Conservation (phyloP, 2,888 invertebrate genomes). For the Allolobophora icterica region DNA sequence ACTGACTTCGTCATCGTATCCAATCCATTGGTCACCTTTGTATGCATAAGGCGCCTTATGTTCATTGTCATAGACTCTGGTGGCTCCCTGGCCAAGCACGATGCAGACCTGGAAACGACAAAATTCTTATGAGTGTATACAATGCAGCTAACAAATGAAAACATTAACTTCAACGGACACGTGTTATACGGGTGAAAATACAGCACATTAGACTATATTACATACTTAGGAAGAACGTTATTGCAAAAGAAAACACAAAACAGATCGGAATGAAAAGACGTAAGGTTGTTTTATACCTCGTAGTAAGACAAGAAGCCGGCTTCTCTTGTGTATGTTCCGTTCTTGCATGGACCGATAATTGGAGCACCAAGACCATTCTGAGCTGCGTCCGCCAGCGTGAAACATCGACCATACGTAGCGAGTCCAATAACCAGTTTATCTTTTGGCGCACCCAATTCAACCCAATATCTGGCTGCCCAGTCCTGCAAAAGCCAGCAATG, state of each 20-base stretch:
- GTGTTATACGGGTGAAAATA: no score
- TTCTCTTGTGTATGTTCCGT: conserved; percentile 55
- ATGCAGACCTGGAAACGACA: not conserved
- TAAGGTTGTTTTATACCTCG: conserved; percentile 51
- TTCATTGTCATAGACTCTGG: not conserved
- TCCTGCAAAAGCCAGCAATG: conserved; percentile 35
- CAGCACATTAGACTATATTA: no score
- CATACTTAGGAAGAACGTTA: no score
- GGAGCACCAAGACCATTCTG: conserved; percentile 53
- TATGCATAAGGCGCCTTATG: conserved; percentile 72
- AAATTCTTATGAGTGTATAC: no score
- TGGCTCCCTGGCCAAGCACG: not conserved
- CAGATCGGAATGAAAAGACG: no score
- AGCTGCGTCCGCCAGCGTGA: conserved; percentile 50
- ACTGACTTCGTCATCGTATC: conserved; percentile 55
- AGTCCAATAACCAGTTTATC: conserved; percentile 57
- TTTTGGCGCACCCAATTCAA: conserved; percentile 52
- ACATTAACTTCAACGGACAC: no score
- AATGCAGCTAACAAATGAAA: no score
- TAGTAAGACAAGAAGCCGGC: conserved; percentile 58
- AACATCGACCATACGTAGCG: conserved; percentile 56
- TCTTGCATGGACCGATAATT: conserved; percentile 49
- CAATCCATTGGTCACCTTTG: conserved; percentile 55
- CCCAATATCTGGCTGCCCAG: conserved; percentile 55
- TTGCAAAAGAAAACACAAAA: no score